Evolutionary conservation across 2,888 invertebrate species (phyloP).

Genomic region (Aricia artaxerxes): DNA sequence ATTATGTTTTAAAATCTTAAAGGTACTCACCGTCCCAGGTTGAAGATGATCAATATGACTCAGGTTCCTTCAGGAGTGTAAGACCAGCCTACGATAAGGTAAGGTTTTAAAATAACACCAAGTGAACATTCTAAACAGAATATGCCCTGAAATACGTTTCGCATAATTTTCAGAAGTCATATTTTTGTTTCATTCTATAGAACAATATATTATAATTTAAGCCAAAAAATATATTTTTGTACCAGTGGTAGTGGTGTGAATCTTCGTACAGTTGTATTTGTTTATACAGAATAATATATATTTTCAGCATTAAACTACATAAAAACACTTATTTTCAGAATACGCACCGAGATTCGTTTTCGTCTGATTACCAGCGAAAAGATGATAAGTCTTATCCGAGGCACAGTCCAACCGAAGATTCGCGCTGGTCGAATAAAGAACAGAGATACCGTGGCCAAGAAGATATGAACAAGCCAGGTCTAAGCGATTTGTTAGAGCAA

Average conservation of each 20-base stretch:
- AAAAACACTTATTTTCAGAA: conserved; percentile 59
- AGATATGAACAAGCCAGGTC: conserved; percentile 51
- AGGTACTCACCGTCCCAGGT: conserved; percentile 22
- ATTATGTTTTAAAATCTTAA: not conserved
- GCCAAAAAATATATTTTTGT: too few relatives aligned
- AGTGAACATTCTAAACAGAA: not conserved
- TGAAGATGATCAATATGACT: not conserved
- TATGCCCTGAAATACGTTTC: not conserved
- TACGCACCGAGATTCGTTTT: conserved; percentile 66
- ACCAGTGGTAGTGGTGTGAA: too few relatives aligned
- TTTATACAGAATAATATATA: not conserved
- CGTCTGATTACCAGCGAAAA: conserved; percentile 64
- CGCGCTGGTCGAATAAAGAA: conserved; percentile 57
- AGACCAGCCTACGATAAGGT: conserved; percentile 66
- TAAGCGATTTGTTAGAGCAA: conserved; percentile 43
- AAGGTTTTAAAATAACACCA: conserved; percentile 33
- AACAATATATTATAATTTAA: too few relatives aligned
- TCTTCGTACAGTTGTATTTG: too few relatives aligned
- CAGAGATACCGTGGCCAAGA: conserved; percentile 40
- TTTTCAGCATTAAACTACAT: conserved; percentile 55
- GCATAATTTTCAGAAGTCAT: not conserved
- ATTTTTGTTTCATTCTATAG: not conserved
- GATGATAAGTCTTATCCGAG: conserved; percentile 53
- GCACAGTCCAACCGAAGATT: conserved; percentile 41
- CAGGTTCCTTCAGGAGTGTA: conserved; percentile 48